These are phyloP conservation scores for Drosophila mayri DNA, from an alignment of 1,140 invertebrate species.

Conservation along the genomic window DNA sequence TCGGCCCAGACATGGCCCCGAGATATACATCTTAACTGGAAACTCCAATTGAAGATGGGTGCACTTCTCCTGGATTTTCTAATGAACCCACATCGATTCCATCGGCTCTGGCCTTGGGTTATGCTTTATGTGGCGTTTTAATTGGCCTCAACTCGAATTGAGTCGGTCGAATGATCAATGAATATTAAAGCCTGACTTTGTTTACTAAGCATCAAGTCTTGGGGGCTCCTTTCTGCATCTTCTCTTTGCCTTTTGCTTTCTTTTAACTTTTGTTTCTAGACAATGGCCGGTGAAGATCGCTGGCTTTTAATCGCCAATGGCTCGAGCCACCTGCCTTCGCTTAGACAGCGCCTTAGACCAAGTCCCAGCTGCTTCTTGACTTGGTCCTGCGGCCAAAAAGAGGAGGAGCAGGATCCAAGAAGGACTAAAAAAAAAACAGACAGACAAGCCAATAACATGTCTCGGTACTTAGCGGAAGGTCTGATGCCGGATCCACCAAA, in stretches of 20 bases:
- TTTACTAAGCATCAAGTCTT: background rate
- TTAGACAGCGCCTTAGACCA: slow-evolving; percentile 34
- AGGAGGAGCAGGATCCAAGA: slow-evolving; percentile 28
- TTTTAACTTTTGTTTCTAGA: background rate
- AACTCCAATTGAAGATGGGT: slow-evolving; percentile 40
- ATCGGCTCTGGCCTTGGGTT: slow-evolving; percentile 19
- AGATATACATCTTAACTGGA: slow-evolving; percentile 57
- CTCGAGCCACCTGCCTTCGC: slow-evolving; percentile 51
- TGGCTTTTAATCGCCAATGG: slow-evolving; percentile 29
- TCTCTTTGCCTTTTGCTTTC: slow-evolving; percentile 7
- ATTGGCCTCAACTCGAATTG: slow-evolving; percentile 1
- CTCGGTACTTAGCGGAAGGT: slow-evolving; percentile 59
- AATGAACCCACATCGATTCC: slow-evolving; percentile 3
- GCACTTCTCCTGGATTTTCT: slow-evolving; percentile 8
- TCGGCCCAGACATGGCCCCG: slow-evolving; percentile 45
- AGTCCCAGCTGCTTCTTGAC: slow-evolving; percentile 36
- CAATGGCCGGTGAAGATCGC: slow-evolving; percentile 8
- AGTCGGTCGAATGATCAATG: slow-evolving; percentile 28
- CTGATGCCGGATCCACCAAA: slow-evolving; percentile 11
- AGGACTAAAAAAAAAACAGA: slow-evolving; percentile 1
- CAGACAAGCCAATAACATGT: slow-evolving; percentile 44
- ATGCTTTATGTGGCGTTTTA: slow-evolving; percentile 15
- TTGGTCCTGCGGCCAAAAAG: slow-evolving; percentile 33
- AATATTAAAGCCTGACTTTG: slow-evolving; percentile 30
- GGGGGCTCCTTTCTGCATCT: background rate